Conservation (phyloP, 2,797 vertebrate species). For the Malacoraja senta region DNA sequence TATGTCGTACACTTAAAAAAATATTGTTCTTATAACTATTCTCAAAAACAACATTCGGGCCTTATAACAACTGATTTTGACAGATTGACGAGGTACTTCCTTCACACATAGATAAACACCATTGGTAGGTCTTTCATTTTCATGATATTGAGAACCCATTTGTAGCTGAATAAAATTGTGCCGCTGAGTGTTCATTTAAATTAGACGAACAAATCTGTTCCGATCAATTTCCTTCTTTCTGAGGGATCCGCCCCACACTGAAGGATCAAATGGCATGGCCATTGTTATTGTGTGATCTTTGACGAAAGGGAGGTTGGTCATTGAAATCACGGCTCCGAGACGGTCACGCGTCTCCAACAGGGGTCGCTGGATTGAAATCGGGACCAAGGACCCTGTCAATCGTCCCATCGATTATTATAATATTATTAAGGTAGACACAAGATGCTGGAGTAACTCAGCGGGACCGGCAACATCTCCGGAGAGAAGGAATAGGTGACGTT, state of each 20-base stretch:
- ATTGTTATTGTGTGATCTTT: background rate
- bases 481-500: too few species aligned
- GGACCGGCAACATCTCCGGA: too few species aligned
- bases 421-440: too few species aligned
- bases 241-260: background rate
- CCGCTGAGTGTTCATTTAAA: background rate
- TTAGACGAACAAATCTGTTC: background rate
- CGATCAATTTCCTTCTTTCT: background rate
- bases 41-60: background rate
- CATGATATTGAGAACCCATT: background rate
- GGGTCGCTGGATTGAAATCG: background rate
- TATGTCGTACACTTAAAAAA: background rate
- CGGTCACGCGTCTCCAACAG: background rate
- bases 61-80: background rate
- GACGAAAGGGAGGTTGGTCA: background rate
- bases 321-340: background rate
- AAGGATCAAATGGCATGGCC: background rate
- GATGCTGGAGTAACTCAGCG: too few species aligned
- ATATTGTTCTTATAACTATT: background rate
- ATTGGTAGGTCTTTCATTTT: background rate
- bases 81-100: too few species aligned
- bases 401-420: too few species aligned
- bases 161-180: background rate
- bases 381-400: background rate
- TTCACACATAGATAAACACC: too few species aligned